Percentiles rank a stretch among this genome's conserved stretches.
These are phyloP conservation scores for Hypomecis atomaria DNA, from an alignment of 2,888 invertebrate genomes.

Conservation along the genomic window DNA sequence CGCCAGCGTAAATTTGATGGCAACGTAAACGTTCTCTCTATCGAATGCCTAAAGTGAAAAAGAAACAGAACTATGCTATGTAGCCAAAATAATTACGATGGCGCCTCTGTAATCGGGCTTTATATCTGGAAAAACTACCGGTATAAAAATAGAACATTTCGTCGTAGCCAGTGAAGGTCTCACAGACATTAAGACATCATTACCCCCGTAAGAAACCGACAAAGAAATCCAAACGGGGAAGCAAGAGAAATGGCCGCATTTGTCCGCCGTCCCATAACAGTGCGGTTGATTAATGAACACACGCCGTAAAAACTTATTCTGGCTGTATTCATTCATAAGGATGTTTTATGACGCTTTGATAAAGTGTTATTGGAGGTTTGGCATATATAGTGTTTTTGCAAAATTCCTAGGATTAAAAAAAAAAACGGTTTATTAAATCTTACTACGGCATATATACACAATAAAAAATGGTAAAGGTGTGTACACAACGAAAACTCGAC, in stretches of 20 bases:
- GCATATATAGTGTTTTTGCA: too few relatives aligned
- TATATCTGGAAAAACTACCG: too few relatives aligned
- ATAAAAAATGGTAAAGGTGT: conserved; percentile 33
- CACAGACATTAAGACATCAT: conserved; percentile 1
- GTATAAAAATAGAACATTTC: too few relatives aligned
- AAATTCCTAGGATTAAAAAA: too few relatives aligned
- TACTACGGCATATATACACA: conserved; percentile 23
- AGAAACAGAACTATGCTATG: too few relatives aligned
- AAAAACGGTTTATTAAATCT: too few relatives aligned
- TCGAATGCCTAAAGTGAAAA: too few relatives aligned
- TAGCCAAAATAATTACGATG: too few relatives aligned
- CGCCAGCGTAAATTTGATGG: too few relatives aligned
- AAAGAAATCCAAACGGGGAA: conserved; percentile 2
- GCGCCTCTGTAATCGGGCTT: too few relatives aligned
- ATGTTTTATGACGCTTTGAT: conserved; percentile 1
- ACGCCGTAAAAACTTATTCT: conserved; percentile 6
- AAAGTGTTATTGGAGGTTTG: not conserved
- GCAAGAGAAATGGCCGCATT: conserved; percentile 11
- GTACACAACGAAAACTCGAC: conserved; percentile 50
- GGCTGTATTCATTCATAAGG: not conserved
- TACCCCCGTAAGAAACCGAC: conserved; percentile 5
- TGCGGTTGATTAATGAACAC: conserved; percentile 26
- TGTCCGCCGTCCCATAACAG: conserved; percentile 5
- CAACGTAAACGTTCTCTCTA: too few relatives aligned
- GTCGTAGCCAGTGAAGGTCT: too few relatives aligned